A percentile compares a stretch with the other conserved stretches of the same genome.
Evolutionary conservation across 1,140 invertebrate species (phyloP).

Genomic region (Ceratoteleas bidentatus): DNA sequence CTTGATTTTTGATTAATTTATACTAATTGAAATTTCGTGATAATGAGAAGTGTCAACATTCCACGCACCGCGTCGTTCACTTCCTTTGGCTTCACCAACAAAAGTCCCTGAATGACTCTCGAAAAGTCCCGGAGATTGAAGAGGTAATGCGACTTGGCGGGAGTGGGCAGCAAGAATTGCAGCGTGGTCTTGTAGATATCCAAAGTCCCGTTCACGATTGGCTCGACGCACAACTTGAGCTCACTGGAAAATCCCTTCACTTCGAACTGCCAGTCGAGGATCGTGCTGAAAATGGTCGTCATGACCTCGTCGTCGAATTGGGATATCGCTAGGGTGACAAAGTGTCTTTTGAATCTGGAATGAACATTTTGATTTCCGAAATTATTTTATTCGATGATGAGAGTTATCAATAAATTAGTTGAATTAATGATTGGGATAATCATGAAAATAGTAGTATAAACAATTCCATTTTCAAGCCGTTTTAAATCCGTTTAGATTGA

Average conservation of each 20-base stretch:
- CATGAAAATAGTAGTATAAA: too few relatives aligned
- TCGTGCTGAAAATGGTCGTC: constrained; percentile 93
- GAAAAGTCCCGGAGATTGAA: constrained; percentile 98
- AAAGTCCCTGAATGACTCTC: constrained; percentile 89
- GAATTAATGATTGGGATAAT: too few relatives aligned
- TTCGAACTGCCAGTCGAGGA: constrained; percentile 96
- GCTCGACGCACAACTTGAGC: constrained; percentile 92
- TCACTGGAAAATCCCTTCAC: constrained; percentile 94
- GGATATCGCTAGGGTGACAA: constrained; percentile 94
- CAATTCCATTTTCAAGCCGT: too few relatives aligned
- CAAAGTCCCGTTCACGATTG: constrained; percentile 92
- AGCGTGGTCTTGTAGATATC: constrained; percentile 92
- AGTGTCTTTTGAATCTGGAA: constrained; percentile 91
- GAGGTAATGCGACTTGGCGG: constrained; percentile 95
- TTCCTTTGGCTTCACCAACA: constrained; percentile 69
- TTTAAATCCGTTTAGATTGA: too few relatives aligned
- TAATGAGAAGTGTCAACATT: too few relatives aligned
- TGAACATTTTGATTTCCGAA: background rate
- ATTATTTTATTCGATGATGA: too few relatives aligned
- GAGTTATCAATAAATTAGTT: too few relatives aligned
- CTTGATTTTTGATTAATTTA: background rate
- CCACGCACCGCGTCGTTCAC: constrained; percentile 65
- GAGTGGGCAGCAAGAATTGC: constrained; percentile 92
- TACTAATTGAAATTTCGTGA: too few relatives aligned
- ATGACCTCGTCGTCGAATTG: constrained; percentile 95